These are phyloP conservation scores for Bombus difficillimus DNA, from an alignment of 1,140 invertebrate genomes.

Conservation along the genomic window DNA sequence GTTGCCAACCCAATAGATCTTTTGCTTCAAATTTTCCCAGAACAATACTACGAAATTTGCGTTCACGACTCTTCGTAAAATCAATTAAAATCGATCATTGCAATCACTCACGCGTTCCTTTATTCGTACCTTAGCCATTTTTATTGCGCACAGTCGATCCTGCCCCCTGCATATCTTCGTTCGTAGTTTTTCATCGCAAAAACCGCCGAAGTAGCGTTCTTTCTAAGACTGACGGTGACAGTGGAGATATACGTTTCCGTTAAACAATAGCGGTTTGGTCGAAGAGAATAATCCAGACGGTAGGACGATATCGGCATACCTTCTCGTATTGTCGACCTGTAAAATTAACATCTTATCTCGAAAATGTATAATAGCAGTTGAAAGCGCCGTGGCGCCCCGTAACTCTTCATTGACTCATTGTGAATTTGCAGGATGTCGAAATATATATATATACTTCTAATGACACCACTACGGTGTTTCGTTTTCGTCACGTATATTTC, in stretches of 20 bases:
- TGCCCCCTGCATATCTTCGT: not conserved
- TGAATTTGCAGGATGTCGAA: not conserved
- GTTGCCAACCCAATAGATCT: too few relatives aligned
- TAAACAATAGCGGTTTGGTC: constrained; percentile 16
- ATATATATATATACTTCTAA: too few relatives aligned
- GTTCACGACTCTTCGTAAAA: too few relatives aligned
- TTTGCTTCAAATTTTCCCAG: not conserved
- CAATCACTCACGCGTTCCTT: not conserved
- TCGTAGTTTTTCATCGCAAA: not conserved
- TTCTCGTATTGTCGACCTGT: constrained; percentile 26
- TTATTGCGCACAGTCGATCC: not conserved
- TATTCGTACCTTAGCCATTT: not conserved
- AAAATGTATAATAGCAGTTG: constrained; percentile 12
- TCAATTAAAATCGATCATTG: not conserved
- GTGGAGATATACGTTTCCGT: constrained; percentile 21
- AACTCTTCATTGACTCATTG: too few relatives aligned
- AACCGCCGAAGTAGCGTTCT: not conserved
- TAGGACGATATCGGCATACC: constrained; percentile 9
- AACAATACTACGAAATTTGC: not conserved
- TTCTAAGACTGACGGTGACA: constrained; percentile 5
- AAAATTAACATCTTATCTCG: constrained; percentile 20
- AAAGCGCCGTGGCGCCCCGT: not conserved
- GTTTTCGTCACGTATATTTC: not conserved
- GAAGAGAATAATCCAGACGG: not conserved
- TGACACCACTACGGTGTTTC: not conserved